These are phyloP conservation scores for Cotesia congregata DNA, from an alignment of 2,888 invertebrate genomes.

Conservation along the genomic window DNA sequence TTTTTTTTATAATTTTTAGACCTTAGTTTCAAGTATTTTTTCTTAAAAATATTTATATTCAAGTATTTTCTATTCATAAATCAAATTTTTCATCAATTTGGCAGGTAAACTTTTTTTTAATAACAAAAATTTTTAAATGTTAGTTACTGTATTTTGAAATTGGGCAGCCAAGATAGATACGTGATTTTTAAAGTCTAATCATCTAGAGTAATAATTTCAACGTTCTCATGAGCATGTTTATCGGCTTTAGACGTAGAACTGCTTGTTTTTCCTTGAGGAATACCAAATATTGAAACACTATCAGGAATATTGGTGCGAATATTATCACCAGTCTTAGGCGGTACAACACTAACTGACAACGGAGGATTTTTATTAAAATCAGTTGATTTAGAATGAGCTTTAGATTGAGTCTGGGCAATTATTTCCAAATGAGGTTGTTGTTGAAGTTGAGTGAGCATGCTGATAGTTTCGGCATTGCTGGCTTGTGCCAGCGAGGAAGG, in stretches of 20 bases:
- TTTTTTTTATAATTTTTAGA: too few relatives aligned
- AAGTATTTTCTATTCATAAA: too few relatives aligned
- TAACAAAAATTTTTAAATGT: too few relatives aligned
- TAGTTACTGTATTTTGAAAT: too few relatives aligned
- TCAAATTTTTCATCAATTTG: too few relatives aligned
- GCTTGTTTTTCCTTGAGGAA: conserved; percentile 52
- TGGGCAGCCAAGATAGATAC: neutral
- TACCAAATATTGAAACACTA: conserved; percentile 57
- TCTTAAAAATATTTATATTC: too few relatives aligned
- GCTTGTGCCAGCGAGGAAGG: conserved; percentile 47
- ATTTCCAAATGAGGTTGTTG: conserved; percentile 67
- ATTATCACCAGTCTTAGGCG: conserved; percentile 55
- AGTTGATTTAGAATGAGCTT: conserved; percentile 53
- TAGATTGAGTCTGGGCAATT: conserved; percentile 60
- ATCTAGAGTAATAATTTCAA: conserved; percentile 66
- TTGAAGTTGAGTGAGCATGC: conserved; percentile 62
- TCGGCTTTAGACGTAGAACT: conserved; percentile 52
- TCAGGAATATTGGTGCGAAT: conserved; percentile 53
- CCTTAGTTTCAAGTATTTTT: too few relatives aligned
- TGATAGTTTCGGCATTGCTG: conserved; percentile 56
- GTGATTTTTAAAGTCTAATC: conserved; percentile 52
- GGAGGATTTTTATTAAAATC: conserved; percentile 59
- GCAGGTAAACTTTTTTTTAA: too few relatives aligned
- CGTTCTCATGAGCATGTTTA: conserved; percentile 58
- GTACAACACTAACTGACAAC: conserved; percentile 51